Conservation (phyloP, 1,140 invertebrate species). For the Adelges cooleyi region DNA sequence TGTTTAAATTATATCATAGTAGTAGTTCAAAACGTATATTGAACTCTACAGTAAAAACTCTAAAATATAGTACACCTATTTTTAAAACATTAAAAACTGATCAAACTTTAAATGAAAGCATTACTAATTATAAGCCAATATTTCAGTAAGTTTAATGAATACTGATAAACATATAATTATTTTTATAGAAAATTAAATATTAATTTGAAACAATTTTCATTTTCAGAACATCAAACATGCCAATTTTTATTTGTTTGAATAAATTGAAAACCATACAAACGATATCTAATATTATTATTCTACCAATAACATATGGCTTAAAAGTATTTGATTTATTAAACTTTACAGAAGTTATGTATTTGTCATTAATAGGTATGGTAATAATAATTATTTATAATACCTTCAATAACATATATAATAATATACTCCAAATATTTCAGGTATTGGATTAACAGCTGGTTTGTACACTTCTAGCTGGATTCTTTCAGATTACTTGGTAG, state of each 20-base stretch:
- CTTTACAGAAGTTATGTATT: neutral
- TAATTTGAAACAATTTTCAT: neutral
- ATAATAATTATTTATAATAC: neutral
- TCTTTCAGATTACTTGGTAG: neutral
- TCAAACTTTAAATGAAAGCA: too few species aligned
- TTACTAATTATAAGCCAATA: too few species aligned
- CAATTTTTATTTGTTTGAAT: neutral
- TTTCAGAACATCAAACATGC: constrained; percentile 4
- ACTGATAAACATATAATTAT: neutral
- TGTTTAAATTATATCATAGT: too few species aligned
- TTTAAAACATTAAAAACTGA: too few species aligned
- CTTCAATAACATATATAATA: too few species aligned
- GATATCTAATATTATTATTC: neutral
- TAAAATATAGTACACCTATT: too few species aligned
- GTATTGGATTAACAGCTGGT: constrained; percentile 8
- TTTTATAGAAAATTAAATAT: neutral
- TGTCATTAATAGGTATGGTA: neutral
- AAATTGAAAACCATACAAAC: neutral
- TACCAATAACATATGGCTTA: neutral
- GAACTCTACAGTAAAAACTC: too few species aligned
- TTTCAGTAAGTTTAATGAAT: too few species aligned
- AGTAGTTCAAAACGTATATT: too few species aligned
- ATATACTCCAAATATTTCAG: neutral
- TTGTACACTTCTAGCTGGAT: neutral
- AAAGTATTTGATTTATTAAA: neutral